These are phyloP conservation scores for Pycnomerus fuliginosus DNA, from an alignment of 2,888 invertebrate genomes.

Conservation along the genomic window DNA sequence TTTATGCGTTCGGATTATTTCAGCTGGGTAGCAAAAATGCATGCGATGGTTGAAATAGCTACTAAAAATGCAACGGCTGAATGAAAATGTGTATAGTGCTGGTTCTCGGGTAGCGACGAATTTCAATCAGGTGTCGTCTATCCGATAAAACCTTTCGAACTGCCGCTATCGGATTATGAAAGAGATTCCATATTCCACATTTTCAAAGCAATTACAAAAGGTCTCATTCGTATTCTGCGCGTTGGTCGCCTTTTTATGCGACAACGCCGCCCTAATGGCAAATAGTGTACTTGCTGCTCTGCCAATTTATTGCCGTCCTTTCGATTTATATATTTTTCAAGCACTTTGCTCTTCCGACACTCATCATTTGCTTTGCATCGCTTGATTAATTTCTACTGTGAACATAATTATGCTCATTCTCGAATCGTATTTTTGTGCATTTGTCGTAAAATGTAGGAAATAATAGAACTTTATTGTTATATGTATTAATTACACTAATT, in stretches of 20 bases:
- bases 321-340: too few relatives aligned
- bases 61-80: slow-evolving; percentile 30
- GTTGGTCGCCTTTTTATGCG: slow-evolving; percentile 24
- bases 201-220: slow-evolving; percentile 33
- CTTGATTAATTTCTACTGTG: too few relatives aligned
- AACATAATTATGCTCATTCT: too few relatives aligned
- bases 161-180: slow-evolving; percentile 27
- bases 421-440: too few relatives aligned
- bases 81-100: slow-evolving; percentile 30
- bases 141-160: slow-evolving; percentile 24
- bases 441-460: too few relatives aligned
- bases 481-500: too few relatives aligned
- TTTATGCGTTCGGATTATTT: slow-evolving; percentile 4
- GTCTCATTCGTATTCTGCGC: slow-evolving; percentile 30
- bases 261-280: slow-evolving; percentile 14
- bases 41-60: slow-evolving; percentile 19
- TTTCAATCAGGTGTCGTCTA: slow-evolving; percentile 34
- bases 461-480: too few relatives aligned
- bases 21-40: slow-evolving; percentile 3
- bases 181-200: slow-evolving; percentile 32
- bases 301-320: too few relatives aligned
- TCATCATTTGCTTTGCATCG: too few relatives aligned
- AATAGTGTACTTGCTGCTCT: too few relatives aligned
- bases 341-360: too few relatives aligned
- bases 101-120: slow-evolving; percentile 28